Percentiles rank a stretch among this genome's conserved stretches.
Conservation (phyloP, 1,140 invertebrate species). For the Dinoponera quadriceps region DNA sequence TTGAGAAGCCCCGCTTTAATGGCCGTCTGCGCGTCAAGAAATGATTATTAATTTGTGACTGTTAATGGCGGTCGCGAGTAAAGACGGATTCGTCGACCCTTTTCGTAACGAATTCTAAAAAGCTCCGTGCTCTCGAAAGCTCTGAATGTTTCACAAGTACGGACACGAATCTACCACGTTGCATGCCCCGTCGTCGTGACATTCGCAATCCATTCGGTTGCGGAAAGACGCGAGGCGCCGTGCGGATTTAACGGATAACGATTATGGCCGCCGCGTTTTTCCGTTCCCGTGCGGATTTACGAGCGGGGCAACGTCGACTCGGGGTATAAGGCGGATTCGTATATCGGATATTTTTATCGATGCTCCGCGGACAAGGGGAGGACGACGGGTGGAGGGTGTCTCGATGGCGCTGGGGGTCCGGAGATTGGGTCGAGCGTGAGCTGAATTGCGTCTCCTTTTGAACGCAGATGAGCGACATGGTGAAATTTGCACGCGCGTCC, state of each 20-base stretch:
- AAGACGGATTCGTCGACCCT: constrained; percentile 1
- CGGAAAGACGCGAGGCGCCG: constrained; percentile 44
- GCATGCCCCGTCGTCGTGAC: constrained; percentile 18
- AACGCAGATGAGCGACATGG: constrained; percentile 12
- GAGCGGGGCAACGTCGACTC: constrained; percentile 36
- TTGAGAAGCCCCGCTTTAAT: constrained; percentile 1
- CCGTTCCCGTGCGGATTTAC: constrained; percentile 52
- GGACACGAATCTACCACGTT: constrained; percentile 21
- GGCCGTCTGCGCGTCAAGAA: background rate
- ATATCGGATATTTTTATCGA: constrained; percentile 59
- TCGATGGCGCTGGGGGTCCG: constrained; percentile 2
- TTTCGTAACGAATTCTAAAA: constrained; percentile 38
- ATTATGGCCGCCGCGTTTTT: constrained; percentile 49
- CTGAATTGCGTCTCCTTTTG: constrained; percentile 39
- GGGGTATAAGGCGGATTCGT: constrained; percentile 46
- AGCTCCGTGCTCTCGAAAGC: background rate
- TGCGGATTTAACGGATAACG: constrained; percentile 64
- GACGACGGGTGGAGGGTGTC: background rate
- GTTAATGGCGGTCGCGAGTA: constrained; percentile 5
- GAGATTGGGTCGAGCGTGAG: constrained; percentile 58
- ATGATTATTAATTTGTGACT: constrained; percentile 26
- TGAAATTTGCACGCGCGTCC: constrained; percentile 48
- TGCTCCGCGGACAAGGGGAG: background rate
- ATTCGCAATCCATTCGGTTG: constrained; percentile 41
- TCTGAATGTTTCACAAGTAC: constrained; percentile 51